phyloP scores from a whole-genome alignment of 2,797 vertebrate species.

The Propithecus perrieri region DNA sequence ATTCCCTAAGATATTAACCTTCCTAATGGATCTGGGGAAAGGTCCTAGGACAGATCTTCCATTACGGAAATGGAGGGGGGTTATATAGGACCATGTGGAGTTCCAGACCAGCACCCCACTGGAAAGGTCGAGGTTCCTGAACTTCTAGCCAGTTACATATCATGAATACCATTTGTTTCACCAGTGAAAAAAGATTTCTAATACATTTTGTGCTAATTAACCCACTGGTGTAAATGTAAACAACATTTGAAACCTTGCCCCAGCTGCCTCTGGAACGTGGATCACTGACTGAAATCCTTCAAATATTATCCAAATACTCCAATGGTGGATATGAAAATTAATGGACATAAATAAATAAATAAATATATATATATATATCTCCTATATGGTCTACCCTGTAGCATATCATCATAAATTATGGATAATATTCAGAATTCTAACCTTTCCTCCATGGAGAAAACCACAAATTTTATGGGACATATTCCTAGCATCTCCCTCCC shows the following conservation, averaged over 20 bases:
- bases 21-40: neutral
- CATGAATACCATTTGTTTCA: neutral
- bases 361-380: too few relatives aligned
- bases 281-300: neutral
- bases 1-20: neutral
- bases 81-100: too few relatives aligned
- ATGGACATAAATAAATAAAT: neutral
- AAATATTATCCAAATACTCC: neutral
- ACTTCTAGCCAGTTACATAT: neutral
- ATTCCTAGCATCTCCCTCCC: neutral
- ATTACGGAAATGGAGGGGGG: neutral
- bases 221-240: neutral
- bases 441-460: neutral
- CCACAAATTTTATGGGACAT: neutral
- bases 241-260: neutral
- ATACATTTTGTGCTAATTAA: neutral
- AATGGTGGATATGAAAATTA: neutral
- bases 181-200: neutral
- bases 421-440: neutral
- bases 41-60: neutral
- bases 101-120: neutral
- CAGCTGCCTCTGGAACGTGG: neutral
- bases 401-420: neutral
- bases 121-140: neutral
- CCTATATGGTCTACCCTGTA: neutral